Percentiles rank a stretch among this genome's conserved stretches.
These are phyloP conservation scores for Gonioctena quinquepunctata DNA, from an alignment of 1,140 invertebrate species.

Conservation along the genomic window DNA sequence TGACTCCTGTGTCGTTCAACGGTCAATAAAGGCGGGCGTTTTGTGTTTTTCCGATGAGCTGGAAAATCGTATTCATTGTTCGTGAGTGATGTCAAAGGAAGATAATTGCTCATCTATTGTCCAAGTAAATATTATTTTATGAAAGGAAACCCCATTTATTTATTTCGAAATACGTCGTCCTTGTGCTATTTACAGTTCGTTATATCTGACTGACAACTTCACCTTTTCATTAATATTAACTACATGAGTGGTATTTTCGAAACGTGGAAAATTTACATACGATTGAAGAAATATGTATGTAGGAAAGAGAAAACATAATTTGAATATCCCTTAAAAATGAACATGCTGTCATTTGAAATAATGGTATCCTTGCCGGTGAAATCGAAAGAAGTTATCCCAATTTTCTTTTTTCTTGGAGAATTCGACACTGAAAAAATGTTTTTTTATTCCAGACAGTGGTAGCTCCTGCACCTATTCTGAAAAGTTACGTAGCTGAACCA, in stretches of 20 bases:
- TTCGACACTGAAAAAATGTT: constrained; percentile 5
- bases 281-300: too few relatives aligned
- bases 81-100: not conserved
- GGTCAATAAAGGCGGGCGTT: not conserved
- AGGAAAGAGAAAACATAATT: too few relatives aligned
- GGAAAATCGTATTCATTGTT: not conserved
- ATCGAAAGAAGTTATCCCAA: too few relatives aligned
- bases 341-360: too few relatives aligned
- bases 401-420: not conserved
- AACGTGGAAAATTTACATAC: too few relatives aligned
- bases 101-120: not conserved
- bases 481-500: constrained; percentile 16
- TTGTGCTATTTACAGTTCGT: too few relatives aligned
- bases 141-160: not conserved
- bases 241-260: too few relatives aligned
- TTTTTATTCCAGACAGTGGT: constrained; percentile 26
- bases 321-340: too few relatives aligned
- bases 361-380: too few relatives aligned
- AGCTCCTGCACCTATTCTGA: constrained; percentile 27
- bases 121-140: not conserved
- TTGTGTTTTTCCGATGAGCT: not conserved
- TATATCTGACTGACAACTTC: too few relatives aligned
- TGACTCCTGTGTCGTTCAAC: not conserved
- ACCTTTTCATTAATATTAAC: too few relatives aligned
- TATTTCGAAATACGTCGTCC: not conserved